These are phyloP conservation scores for Megamerina dolium DNA, from an alignment of 2,888 invertebrate species.

Conservation along the genomic window DNA sequence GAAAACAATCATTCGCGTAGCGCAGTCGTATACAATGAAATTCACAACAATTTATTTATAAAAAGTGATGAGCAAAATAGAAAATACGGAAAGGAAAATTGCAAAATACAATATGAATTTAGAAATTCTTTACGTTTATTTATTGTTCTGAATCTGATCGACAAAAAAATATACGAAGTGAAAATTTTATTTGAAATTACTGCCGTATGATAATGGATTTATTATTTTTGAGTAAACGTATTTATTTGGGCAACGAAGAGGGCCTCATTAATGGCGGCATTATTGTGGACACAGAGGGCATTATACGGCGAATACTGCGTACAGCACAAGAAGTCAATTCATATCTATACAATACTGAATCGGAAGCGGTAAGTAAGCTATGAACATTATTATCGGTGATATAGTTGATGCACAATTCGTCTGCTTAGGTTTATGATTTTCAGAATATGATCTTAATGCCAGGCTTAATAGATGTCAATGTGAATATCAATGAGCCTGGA, in stretches of 20 bases:
- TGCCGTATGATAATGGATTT: constrained; percentile 48
- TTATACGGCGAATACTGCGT: constrained; percentile 53
- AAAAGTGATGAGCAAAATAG: neutral
- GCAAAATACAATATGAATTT: neutral
- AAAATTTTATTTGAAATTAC: too few species aligned
- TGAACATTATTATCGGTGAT: neutral
- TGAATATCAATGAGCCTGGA: constrained; percentile 69
- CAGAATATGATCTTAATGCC: constrained; percentile 58
- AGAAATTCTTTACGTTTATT: neutral
- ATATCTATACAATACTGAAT: constrained; percentile 49
- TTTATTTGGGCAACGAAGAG: constrained; percentile 52
- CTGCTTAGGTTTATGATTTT: constrained; percentile 48
- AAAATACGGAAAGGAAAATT: neutral
- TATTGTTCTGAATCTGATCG: neutral
- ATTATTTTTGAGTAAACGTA: constrained; percentile 45
- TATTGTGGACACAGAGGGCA: constrained; percentile 54
- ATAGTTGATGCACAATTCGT: neutral
- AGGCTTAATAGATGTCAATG: constrained; percentile 66
- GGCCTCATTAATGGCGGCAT: constrained; percentile 56
- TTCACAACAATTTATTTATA: too few species aligned
- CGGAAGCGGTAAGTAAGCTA: constrained; percentile 51
- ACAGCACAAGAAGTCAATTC: constrained; percentile 51
- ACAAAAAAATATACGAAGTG: neutral
- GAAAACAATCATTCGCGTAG: too few species aligned
- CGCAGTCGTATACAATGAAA: too few species aligned